These are phyloP conservation scores for Pseudonaja textilis DNA, from an alignment of 2,113 vertebrate species.

Conservation along the genomic window DNA sequence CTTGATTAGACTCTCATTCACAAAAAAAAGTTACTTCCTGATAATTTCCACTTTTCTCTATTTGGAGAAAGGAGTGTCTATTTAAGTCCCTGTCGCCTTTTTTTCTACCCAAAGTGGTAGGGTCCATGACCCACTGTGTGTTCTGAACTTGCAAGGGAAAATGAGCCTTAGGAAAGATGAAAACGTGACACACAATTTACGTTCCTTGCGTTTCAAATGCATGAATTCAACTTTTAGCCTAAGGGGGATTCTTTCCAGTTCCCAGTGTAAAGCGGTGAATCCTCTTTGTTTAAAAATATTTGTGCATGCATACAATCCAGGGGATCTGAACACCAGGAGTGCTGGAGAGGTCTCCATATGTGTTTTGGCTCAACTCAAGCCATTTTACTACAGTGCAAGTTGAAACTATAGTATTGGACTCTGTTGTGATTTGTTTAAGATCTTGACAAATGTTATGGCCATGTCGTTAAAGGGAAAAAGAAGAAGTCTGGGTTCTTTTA, in stretches of 20 bases:
- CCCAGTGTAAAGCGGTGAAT: neutral
- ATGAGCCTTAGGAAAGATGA: neutral
- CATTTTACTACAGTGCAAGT: neutral
- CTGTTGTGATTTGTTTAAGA: neutral
- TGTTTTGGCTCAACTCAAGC: neutral
- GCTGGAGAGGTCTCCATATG: neutral
- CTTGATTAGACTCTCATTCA: constrained; percentile 55
- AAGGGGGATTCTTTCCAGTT: neutral
- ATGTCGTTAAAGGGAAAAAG: neutral
- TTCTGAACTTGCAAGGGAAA: neutral
- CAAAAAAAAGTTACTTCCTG: constrained; percentile 28
- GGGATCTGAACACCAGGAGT: neutral
- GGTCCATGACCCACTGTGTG: constrained; percentile 1
- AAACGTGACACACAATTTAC: neutral
- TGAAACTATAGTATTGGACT: neutral
- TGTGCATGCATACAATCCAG: neutral
- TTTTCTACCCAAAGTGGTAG: neutral
- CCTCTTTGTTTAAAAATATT: neutral
- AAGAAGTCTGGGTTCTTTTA: neutral
- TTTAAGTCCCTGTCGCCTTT: neutral
- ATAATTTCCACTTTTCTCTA: constrained; percentile 39
- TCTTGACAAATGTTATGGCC: neutral
- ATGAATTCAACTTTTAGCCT: neutral
- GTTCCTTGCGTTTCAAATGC: constrained; percentile 1
- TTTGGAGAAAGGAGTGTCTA: neutral